phyloP scores from a whole-genome alignment of 2,113 vertebrate genomes.

The Centrocercus urophasianus region DNA sequence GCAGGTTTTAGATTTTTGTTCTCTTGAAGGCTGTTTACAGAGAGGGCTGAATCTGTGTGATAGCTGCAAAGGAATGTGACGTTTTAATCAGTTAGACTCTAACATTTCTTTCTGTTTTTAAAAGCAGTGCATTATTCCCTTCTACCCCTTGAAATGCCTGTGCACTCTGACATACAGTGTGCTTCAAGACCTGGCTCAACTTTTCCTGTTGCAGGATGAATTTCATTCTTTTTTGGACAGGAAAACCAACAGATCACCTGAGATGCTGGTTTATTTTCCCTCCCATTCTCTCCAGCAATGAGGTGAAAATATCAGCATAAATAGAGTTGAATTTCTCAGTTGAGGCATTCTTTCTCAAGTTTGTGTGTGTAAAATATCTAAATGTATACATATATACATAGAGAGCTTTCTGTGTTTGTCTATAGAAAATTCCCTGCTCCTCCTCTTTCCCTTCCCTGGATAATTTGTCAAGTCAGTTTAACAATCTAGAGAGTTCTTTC shows the following conservation, averaged over 20 bases:
- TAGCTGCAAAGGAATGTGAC: neutral
- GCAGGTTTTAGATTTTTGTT: constrained; percentile 23
- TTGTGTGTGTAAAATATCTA: constrained; percentile 8
- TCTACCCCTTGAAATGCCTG: neutral
- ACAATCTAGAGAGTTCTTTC: neutral
- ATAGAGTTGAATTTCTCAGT: constrained; percentile 25
- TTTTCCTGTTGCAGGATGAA: constrained; percentile 53
- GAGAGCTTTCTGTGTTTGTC: neutral
- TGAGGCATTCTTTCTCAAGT: neutral
- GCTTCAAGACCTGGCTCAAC: constrained; percentile 8
- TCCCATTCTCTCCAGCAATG: neutral
- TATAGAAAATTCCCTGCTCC: constrained; percentile 19
- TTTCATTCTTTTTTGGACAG: neutral
- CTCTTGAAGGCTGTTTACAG: constrained; percentile 6
- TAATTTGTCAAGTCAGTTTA: constrained; percentile 36
- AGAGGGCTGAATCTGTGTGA: neutral
- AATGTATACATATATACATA: neutral
- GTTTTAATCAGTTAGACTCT: constrained; percentile 22
- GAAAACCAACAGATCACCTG: neutral
- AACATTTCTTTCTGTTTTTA: neutral
- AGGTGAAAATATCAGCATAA: neutral
- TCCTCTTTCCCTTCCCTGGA: neutral
- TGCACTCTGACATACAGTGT: neutral
- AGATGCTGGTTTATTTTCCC: neutral
- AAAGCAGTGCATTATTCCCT: neutral